Conservation (phyloP, 1,140 invertebrate genomes). For the Aricia agestis region DNA sequence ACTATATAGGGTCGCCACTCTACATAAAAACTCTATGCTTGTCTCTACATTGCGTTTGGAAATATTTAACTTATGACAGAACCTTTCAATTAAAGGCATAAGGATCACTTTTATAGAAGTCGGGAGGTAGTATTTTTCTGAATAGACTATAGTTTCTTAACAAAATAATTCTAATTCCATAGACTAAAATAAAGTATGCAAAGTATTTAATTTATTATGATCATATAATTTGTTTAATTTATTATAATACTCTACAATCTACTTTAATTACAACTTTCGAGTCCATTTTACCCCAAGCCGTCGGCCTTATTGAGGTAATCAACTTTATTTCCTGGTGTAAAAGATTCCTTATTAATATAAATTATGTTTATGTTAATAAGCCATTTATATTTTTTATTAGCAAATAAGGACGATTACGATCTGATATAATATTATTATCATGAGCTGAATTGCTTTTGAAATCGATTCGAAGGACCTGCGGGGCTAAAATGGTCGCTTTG, state of each 20-base stretch:
- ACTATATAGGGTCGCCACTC: slow-evolving; percentile 48
- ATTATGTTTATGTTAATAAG: background rate
- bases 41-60: background rate
- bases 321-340: slow-evolving; percentile 1
- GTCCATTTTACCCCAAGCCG: background rate
- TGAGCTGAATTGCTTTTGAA: too few species aligned
- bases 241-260: background rate
- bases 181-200: background rate
- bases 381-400: background rate
- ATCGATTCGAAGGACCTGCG: too few species aligned
- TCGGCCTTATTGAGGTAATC: background rate
- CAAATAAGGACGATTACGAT: background rate
- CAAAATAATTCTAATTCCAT: too few species aligned
- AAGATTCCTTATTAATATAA: background rate
- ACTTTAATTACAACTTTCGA: background rate
- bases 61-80: too few species aligned
- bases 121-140: too few species aligned
- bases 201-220: background rate
- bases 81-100: too few species aligned
- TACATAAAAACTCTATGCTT: slow-evolving; percentile 22
- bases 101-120: too few species aligned
- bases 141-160: too few species aligned
- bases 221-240: background rate
- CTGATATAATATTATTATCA: background rate
- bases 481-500: too few species aligned